Evolutionary conservation across 2,888 invertebrate genomes (phyloP).

Genomic region (Octodonta nipae): DNA sequence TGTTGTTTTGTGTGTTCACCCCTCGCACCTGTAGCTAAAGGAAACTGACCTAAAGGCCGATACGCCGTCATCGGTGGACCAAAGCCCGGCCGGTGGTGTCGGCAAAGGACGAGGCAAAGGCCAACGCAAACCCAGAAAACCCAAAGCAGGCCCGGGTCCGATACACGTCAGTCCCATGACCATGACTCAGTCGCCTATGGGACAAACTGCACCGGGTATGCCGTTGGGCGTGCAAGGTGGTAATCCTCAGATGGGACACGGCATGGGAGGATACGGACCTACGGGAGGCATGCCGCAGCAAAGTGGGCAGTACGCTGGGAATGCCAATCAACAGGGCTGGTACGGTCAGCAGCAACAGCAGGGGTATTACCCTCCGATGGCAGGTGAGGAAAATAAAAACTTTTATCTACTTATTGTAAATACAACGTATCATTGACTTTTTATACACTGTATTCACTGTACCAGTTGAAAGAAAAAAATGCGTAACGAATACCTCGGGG

Average conservation of each 20-base stretch:
- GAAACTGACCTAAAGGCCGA: conserved; percentile 51
- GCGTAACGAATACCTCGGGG: too few relatives aligned
- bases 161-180: conserved; percentile 19
- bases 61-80: conserved; percentile 55
- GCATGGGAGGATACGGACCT: conserved; percentile 23
- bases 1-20: conserved; percentile 16
- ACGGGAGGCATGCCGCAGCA: conserved; percentile 23
- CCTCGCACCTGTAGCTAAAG: conserved; percentile 29
- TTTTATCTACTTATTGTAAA: neutral
- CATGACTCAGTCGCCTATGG: conserved; percentile 22
- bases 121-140: conserved; percentile 40
- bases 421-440: too few relatives aligned
- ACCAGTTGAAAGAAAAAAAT: too few relatives aligned
- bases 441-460: too few relatives aligned
- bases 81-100: conserved; percentile 38
- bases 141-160: conserved; percentile 32
- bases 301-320: conserved; percentile 30
- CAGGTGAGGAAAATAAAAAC: conserved; percentile 23
- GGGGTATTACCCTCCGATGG: conserved; percentile 40
- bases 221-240: conserved; percentile 26
- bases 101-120: conserved; percentile 24
- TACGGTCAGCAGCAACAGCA: conserved; percentile 40
- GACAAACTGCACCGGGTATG: conserved; percentile 21
- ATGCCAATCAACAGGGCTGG: conserved; percentile 41
- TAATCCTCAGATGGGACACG: conserved; percentile 31